These are phyloP conservation scores for Dasyprocta punctata DNA, from an alignment of 2,113 vertebrate species.

Conservation along the genomic window DNA sequence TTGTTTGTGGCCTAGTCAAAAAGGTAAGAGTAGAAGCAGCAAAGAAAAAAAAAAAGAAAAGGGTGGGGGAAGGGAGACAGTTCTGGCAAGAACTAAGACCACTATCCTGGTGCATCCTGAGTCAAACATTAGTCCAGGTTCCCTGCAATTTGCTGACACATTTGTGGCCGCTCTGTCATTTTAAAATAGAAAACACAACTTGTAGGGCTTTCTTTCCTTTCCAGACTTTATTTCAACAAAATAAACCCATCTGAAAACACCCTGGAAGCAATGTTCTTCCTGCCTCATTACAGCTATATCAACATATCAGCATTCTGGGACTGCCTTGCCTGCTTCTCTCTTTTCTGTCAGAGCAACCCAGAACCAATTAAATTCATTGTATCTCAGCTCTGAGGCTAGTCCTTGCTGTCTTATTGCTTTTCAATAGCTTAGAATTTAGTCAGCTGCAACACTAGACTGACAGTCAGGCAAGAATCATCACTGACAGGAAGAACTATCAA, in stretches of 20 bases:
- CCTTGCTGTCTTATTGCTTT: conserved; percentile 76
- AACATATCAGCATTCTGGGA: conserved; percentile 72
- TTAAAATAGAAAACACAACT: neutral
- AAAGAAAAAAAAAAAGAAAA: neutral
- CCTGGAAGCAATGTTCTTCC: conserved; percentile 68
- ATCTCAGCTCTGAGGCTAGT: conserved; percentile 79
- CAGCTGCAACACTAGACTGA: conserved; percentile 80
- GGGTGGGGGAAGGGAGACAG: too few species aligned
- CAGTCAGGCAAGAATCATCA: conserved; percentile 71
- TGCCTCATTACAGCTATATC: conserved; percentile 79
- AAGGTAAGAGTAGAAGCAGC: neutral
- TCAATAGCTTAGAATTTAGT: conserved; percentile 81
- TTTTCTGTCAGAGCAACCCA: conserved; percentile 67
- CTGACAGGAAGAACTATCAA: conserved; percentile 46
- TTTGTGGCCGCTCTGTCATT: conserved; percentile 2
- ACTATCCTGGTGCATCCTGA: neutral
- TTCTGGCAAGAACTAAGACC: neutral
- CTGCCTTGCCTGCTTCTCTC: neutral
- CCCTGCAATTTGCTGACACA: neutral
- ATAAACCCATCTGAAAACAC: conserved; percentile 62
- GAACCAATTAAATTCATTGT: conserved; percentile 77
- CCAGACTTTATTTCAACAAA: conserved; percentile 68
- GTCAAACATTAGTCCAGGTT: neutral
- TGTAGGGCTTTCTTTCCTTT: conserved; percentile 59
- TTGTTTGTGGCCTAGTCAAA: neutral